A percentile compares a stretch with the other conserved stretches of the same genome.
Conservation (phyloP, 2,113 vertebrate species). For the Ochotona princeps region DNA sequence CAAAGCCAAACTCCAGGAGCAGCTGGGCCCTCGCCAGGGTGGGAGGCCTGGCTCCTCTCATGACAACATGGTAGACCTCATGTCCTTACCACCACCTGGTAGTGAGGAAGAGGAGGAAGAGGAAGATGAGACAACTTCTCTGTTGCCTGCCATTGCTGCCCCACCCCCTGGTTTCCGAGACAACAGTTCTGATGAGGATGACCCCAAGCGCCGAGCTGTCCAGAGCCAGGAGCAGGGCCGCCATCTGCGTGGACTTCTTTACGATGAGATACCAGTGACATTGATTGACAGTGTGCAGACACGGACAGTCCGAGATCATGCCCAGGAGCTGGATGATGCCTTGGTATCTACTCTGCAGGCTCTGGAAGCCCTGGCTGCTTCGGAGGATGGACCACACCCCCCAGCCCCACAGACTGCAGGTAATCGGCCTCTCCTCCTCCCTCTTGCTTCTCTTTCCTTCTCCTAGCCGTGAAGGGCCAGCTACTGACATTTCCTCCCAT, state of each 20-base stretch:
- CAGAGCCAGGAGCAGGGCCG: conserved; percentile 85
- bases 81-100: conserved; percentile 94
- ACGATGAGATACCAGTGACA: conserved; percentile 95
- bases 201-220: conserved; percentile 89
- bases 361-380: conserved; percentile 97
- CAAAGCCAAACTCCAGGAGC: conserved; percentile 91
- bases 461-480: conserved; percentile 35
- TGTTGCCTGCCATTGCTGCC: conserved; percentile 93
- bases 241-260: conserved; percentile 86
- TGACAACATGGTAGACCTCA: conserved; percentile 95
- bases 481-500: conserved; percentile 38
- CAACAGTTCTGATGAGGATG: conserved; percentile 98
- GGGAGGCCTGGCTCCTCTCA: conserved; percentile 83
- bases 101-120: conserved; percentile 90
- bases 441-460: conserved; percentile 28
- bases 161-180: conserved; percentile 98
- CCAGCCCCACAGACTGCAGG: conserved; percentile 97
- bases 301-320: conserved; percentile 95
- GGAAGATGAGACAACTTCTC: conserved; percentile 86
- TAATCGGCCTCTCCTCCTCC: conserved; percentile 79
- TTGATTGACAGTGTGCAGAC: conserved; percentile 95
- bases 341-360: conserved; percentile 98
- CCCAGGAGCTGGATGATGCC: conserved; percentile 97
- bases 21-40: conserved; percentile 81
- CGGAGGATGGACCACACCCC: conserved; percentile 95